These are phyloP conservation scores for Agapornis roseicollis DNA, from an alignment of 2,113 vertebrate species.

Conservation along the genomic window DNA sequence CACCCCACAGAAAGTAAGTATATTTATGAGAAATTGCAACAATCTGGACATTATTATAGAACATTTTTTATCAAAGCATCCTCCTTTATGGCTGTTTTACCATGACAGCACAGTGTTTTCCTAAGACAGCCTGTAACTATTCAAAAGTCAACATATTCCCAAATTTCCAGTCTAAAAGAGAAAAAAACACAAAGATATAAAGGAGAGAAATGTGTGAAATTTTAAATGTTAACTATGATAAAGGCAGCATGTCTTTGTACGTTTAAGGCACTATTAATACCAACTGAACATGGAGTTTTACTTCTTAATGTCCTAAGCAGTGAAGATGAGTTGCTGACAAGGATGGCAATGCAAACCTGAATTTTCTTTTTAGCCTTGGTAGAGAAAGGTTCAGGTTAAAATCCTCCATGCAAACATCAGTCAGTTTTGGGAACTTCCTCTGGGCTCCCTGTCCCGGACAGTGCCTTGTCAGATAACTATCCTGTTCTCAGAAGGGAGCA, in stretches of 20 bases:
- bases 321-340: neutral
- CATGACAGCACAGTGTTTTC: neutral
- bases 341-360: neutral
- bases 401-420: neutral
- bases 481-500: neutral
- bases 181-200: neutral
- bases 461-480: neutral
- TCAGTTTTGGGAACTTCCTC: neutral
- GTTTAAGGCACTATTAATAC: neutral
- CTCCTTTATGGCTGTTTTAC: neutral
- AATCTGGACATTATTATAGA: neutral
- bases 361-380: neutral
- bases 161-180: neutral
- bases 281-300: neutral
- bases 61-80: neutral
- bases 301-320: neutral
- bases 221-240: neutral
- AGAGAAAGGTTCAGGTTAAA: neutral
- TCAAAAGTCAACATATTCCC: neutral
- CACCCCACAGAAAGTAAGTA: neutral
- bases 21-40: neutral
- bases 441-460: neutral
- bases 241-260: neutral
- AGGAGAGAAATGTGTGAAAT: neutral
- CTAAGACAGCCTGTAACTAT: neutral